Conservation (phyloP, 2,113 vertebrate genomes). For the Dasyprocta punctata region DNA sequence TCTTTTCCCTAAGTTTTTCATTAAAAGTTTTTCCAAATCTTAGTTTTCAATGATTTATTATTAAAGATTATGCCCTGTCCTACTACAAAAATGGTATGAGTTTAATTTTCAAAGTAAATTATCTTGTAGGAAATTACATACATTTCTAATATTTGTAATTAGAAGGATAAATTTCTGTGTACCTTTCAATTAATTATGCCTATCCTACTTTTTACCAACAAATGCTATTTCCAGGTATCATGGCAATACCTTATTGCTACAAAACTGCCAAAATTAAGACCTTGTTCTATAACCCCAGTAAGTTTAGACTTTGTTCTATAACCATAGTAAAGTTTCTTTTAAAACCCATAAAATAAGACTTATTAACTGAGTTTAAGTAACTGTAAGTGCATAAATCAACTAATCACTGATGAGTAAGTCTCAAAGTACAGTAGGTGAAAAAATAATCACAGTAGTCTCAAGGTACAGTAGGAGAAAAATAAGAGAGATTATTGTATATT, state of each 20-base stretch:
- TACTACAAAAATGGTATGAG: constrained; percentile 37
- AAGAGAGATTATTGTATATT: constrained; percentile 60
- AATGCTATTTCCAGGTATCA: constrained; percentile 22
- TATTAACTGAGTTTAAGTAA: constrained; percentile 69
- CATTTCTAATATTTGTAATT: constrained; percentile 40
- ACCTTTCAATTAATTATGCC: constrained; percentile 28
- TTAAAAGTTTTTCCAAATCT: constrained; percentile 42
- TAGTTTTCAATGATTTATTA: constrained; percentile 53
- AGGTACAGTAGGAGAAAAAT: constrained; percentile 64
- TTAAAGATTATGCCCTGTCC: constrained; percentile 22
- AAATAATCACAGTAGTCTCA: constrained; percentile 62
- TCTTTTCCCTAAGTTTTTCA: constrained; percentile 41
- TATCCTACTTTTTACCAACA: constrained; percentile 32
- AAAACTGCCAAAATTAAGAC: constrained; percentile 42
- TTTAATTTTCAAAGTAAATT: constrained; percentile 45
- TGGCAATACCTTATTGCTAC: constrained; percentile 1
- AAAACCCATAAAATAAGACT: constrained; percentile 29
- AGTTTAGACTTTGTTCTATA: constrained; percentile 47
- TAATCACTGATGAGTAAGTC: constrained; percentile 47
- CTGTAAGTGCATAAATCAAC: constrained; percentile 68
- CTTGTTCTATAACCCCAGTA: constrained; percentile 38
- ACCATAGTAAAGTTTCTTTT: constrained; percentile 9
- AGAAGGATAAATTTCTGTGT: constrained; percentile 48
- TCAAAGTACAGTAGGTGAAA: constrained; percentile 53
- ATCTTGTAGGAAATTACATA: constrained; percentile 50